Evolutionary conservation across 2,113 vertebrate genomes (phyloP).

Genomic region (Alligator mississippiensis): DNA sequence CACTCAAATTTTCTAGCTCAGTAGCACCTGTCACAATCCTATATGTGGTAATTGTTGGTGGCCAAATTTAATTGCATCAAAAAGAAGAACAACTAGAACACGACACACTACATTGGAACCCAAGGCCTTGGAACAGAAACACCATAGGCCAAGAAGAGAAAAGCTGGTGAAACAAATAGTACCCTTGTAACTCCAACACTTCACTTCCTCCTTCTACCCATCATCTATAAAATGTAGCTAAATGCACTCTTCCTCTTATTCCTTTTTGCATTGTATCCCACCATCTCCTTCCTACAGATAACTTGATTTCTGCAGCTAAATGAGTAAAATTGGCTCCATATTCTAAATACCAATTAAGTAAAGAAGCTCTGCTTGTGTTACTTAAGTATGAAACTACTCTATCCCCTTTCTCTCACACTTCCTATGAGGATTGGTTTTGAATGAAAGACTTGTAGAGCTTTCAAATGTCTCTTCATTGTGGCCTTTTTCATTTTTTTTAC

Average conservation of each 20-base stretch:
- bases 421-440: background rate
- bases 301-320: background rate
- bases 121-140: background rate
- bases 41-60: background rate
- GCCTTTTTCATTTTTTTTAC: background rate
- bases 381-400: background rate
- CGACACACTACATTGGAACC: background rate
- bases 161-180: background rate
- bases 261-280: background rate
- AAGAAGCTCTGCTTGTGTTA: conserved; percentile 32
- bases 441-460: background rate
- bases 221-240: conserved; percentile 1
- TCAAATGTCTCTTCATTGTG: conserved; percentile 15
- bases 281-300: conserved; percentile 9
- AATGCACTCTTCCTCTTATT: conserved; percentile 28
- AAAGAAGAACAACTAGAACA: background rate
- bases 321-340: conserved; percentile 12
- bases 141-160: background rate
- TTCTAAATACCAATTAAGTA: conserved; percentile 3
- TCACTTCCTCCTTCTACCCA: conserved; percentile 26
- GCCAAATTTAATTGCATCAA: background rate
- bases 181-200: conserved; percentile 18
- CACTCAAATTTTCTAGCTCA: background rate
- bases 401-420: conserved; percentile 9
- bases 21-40: background rate